Evolutionary conservation across 2,888 invertebrate genomes (phyloP).

Genomic region (Arctia plantaginis): DNA sequence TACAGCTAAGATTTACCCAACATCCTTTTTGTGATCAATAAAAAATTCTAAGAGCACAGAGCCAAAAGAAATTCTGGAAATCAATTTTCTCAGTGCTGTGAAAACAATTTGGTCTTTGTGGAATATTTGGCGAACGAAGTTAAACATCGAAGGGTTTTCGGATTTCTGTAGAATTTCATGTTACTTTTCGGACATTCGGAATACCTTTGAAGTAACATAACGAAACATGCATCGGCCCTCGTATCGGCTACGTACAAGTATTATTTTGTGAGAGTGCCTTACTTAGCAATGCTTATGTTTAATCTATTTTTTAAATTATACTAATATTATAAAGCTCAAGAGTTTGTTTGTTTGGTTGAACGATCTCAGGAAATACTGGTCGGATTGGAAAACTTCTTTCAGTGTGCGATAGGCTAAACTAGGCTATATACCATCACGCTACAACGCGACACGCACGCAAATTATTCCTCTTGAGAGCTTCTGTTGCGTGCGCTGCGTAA

Average conservation of each 20-base stretch:
- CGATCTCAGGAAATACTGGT: too few species aligned
- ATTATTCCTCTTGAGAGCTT: too few species aligned
- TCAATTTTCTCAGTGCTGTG: conserved; percentile 35
- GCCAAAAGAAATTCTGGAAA: conserved; percentile 31
- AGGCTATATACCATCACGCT: too few species aligned
- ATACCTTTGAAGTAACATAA: conserved; percentile 14
- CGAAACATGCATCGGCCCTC: not conserved
- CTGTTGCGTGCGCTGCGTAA: too few species aligned
- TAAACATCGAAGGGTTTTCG: conserved; percentile 18
- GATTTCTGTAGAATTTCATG: conserved; percentile 31
- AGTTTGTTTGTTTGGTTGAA: too few species aligned
- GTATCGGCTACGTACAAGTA: not conserved
- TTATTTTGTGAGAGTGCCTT: not conserved
- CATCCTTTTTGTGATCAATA: conserved; percentile 40
- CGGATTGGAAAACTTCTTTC: too few species aligned
- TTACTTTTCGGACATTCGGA: conserved; percentile 26
- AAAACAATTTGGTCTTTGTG: conserved; percentile 47
- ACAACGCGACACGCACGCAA: too few species aligned
- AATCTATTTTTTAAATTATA: too few species aligned
- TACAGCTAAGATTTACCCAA: conserved; percentile 13
- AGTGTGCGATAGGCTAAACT: too few species aligned
- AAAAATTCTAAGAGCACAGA: conserved; percentile 40
- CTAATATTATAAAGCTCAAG: too few species aligned
- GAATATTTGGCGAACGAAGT: conserved; percentile 46
- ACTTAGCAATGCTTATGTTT: not conserved